These are phyloP conservation scores for Melieria crassipennis DNA, from an alignment of 2,888 invertebrate species.

Conservation along the genomic window DNA sequence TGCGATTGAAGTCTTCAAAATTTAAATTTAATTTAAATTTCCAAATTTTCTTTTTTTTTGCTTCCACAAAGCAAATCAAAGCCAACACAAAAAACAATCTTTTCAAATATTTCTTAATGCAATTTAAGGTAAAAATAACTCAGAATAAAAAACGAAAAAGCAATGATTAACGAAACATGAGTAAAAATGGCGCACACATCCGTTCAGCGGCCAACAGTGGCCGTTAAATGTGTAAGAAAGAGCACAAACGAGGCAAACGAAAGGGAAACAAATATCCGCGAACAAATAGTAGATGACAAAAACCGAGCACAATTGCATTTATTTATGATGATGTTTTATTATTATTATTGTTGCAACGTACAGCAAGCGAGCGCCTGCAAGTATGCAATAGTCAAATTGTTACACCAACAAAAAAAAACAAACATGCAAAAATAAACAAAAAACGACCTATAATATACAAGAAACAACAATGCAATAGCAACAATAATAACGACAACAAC, in stretches of 20 bases:
- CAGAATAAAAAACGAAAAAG: not conserved
- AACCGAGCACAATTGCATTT: conserved; percentile 2
- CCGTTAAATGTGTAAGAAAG: not conserved
- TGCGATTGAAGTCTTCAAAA: too few species aligned
- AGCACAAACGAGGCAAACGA: not conserved
- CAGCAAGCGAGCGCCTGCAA: conserved; percentile 6
- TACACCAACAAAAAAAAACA: conserved; percentile 6
- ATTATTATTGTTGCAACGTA: not conserved
- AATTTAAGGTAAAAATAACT: not conserved
- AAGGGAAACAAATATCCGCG: conserved; percentile 8
- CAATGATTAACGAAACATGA: not conserved
- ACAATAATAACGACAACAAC: not conserved
- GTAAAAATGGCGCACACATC: conserved; percentile 16
- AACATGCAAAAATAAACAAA: not conserved
- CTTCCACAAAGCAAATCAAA: too few species aligned
- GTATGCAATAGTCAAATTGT: not conserved
- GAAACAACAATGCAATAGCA: not conserved
- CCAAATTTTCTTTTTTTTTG: too few species aligned
- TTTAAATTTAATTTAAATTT: too few species aligned
- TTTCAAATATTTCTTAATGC: too few species aligned
- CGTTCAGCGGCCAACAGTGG: conserved; percentile 11
- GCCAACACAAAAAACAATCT: too few species aligned
- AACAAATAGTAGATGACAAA: not conserved
- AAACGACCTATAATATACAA: not conserved
- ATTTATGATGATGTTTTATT: conserved; percentile 11